phyloP scores from a whole-genome alignment of 2,797 vertebrate genomes.

The Tangara arthus region DNA sequence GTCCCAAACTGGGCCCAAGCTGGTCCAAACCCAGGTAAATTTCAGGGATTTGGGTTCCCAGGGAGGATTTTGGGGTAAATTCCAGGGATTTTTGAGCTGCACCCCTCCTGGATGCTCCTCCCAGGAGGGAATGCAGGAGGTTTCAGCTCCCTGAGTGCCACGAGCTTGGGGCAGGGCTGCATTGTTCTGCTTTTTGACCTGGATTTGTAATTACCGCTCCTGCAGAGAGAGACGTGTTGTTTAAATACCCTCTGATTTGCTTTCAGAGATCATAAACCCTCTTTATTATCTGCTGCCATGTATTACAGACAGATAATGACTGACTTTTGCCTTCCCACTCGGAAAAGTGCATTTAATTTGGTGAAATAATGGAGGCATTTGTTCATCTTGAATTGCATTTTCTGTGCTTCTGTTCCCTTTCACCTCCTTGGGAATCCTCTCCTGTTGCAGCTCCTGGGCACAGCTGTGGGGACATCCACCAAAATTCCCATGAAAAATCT shows the following conservation, averaged over 20 bases:
- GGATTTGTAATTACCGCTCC: conserved; percentile 59
- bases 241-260: conserved; percentile 66
- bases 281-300: conserved; percentile 58
- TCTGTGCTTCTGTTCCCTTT: conserved; percentile 34
- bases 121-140: background rate
- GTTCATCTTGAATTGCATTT: conserved; percentile 13
- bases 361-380: conserved; percentile 59
- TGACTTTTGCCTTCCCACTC: conserved; percentile 59
- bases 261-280: conserved; percentile 66
- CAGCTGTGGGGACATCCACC: background rate
- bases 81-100: background rate
- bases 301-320: conserved; percentile 70
- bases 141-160: background rate
- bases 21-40: too few relatives aligned
- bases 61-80: too few relatives aligned
- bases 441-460: background rate
- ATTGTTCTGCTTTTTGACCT: conserved; percentile 45
- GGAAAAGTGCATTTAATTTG: conserved; percentile 60
- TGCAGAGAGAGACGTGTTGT: conserved; percentile 43
- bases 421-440: background rate
- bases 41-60: too few relatives aligned
- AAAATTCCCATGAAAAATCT: background rate
- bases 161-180: conserved; percentile 1
- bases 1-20: too few relatives aligned
- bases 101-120: background rate